Conservation (phyloP, 1,140 invertebrate genomes). For the Plectus sambesii region DNA sequence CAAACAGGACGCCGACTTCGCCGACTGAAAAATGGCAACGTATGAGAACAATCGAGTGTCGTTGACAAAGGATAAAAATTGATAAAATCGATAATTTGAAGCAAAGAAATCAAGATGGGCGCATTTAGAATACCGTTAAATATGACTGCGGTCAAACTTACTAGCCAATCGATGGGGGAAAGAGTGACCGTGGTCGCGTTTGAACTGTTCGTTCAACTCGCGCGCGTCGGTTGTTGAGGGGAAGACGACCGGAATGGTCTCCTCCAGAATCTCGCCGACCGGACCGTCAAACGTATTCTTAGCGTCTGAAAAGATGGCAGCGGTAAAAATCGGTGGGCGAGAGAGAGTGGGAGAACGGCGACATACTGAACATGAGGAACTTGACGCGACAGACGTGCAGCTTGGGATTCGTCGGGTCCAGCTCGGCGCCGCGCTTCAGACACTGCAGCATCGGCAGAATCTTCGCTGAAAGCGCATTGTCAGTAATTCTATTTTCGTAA, state of each 20-base stretch:
- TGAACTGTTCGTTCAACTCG: constrained; percentile 20
- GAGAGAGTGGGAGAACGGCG: not conserved
- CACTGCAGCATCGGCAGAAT: constrained; percentile 36
- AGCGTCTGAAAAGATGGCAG: constrained; percentile 16
- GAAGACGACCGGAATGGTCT: constrained; percentile 13
- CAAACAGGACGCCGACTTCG: too few relatives aligned
- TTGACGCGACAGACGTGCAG: constrained; percentile 23
- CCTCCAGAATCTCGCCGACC: constrained; percentile 12
- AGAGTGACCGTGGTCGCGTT: constrained; percentile 11
- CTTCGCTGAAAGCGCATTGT: constrained; percentile 12
- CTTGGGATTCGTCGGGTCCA: constrained; percentile 26
- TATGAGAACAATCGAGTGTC: too few relatives aligned
- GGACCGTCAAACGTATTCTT: not conserved
- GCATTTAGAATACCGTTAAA: too few relatives aligned
- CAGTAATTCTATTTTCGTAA: not conserved
- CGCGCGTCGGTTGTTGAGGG: constrained; percentile 6
- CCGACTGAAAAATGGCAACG: too few relatives aligned
- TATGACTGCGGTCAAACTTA: too few relatives aligned
- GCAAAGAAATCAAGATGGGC: too few relatives aligned
- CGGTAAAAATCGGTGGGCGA: not conserved
- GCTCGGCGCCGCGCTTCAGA: constrained; percentile 22
- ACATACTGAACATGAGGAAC: constrained; percentile 18
- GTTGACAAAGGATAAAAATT: too few relatives aligned
- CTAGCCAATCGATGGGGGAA: constrained; percentile 20
- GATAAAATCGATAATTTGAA: too few relatives aligned